These are phyloP conservation scores for Hypanus sabinus DNA, from an alignment of 2,113 vertebrate species.

Conservation along the genomic window DNA sequence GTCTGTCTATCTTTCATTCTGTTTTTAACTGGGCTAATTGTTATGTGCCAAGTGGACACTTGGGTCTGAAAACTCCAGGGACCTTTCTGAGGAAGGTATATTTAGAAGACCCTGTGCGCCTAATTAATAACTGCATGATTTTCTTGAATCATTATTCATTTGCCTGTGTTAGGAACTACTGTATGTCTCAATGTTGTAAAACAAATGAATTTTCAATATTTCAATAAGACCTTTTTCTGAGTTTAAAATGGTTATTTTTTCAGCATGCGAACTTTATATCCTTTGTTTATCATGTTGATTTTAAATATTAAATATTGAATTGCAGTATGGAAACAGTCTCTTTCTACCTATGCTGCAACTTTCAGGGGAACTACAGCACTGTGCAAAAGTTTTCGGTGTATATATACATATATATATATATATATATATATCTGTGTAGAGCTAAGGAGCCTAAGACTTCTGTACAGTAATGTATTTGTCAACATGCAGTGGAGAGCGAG, in stretches of 20 bases:
- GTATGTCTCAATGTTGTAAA: no score
- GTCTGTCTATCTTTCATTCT: background rate
- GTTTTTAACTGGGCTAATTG: background rate
- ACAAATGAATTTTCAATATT: no score
- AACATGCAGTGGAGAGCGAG: no score
- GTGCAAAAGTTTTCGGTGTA: no score
- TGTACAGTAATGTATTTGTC: no score
- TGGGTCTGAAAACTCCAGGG: background rate
- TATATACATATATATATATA: no score
- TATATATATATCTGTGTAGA: no score
- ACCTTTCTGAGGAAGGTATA: background rate
- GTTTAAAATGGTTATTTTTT: background rate
- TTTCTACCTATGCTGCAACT: no score
- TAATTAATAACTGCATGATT: background rate
- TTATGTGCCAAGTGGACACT: background rate
- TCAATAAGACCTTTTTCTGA: background rate
- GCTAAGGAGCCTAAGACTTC: no score
- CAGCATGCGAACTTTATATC: background rate
- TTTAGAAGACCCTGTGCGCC: background rate
- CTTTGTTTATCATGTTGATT: background rate
- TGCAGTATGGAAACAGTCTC: no score
- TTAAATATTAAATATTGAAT: no score
- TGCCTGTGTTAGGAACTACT: background rate
- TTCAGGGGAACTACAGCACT: no score
- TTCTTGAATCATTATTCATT: background rate